Percentiles rank a stretch among this genome's conserved stretches.
These are phyloP conservation scores for Enteromius trimaculatus DNA, from an alignment of 2,797 vertebrate genomes.

Conservation along the genomic window DNA sequence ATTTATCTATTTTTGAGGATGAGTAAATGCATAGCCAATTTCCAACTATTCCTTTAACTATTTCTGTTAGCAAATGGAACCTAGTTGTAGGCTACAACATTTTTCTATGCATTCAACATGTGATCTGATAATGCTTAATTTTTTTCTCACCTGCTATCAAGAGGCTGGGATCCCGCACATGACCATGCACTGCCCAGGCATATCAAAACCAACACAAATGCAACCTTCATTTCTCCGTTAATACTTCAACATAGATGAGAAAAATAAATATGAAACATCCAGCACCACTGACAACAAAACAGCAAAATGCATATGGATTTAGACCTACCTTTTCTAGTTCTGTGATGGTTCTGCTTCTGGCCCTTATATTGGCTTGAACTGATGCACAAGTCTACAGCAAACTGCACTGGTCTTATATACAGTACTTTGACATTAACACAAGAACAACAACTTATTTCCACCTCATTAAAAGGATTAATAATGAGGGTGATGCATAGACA, in stretches of 20 bases:
- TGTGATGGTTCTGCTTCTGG: slow-evolving; percentile 20
- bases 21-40: background rate
- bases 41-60: background rate
- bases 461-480: slow-evolving; percentile 67
- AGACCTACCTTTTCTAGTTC: slow-evolving; percentile 39
- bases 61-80: background rate
- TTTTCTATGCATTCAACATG: background rate
- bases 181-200: slow-evolving; percentile 56
- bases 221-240: slow-evolving; percentile 61
- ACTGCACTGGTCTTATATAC: slow-evolving; percentile 46
- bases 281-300: background rate
- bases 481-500: slow-evolving; percentile 50
- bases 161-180: slow-evolving; percentile 39
- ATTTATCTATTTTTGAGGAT: background rate
- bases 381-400: slow-evolving; percentile 45
- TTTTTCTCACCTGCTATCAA: slow-evolving; percentile 57
- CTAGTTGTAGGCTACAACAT: background rate
- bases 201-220: slow-evolving; percentile 55
- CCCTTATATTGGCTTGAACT: background rate
- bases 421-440: slow-evolving; percentile 19
- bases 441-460: slow-evolving; percentile 68
- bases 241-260: slow-evolving; percentile 6
- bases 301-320: background rate
- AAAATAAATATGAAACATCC: background rate
- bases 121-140: background rate